Percentiles rank a stretch among this genome's conserved stretches.
Evolutionary conservation across 2,113 vertebrate species (phyloP).

Genomic region (Maccullochella peelii): DNA sequence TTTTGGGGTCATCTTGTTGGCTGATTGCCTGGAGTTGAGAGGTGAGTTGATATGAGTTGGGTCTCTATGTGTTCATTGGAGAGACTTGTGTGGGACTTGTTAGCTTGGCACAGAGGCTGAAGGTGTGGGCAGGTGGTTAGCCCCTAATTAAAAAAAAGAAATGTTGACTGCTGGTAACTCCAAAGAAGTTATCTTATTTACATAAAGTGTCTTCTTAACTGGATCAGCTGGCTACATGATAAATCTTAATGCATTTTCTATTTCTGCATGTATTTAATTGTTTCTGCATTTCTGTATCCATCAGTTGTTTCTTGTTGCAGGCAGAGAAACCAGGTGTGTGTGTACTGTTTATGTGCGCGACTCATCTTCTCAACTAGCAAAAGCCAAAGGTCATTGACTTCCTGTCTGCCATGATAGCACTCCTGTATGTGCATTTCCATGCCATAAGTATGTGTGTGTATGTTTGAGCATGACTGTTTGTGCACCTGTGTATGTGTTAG

Average conservation of each 20-base stretch:
- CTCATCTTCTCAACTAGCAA: constrained; percentile 7
- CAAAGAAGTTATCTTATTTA: not conserved
- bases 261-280: not conserved
- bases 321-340: not conserved
- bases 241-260: not conserved
- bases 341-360: not conserved
- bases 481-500: not conserved
- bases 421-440: not conserved
- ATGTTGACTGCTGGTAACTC: not conserved
- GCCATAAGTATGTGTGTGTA: not conserved
- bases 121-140: not conserved
- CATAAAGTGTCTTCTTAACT: not conserved
- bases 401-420: not conserved
- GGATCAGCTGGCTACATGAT: not conserved
- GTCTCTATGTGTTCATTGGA: not conserved
- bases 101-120: not conserved
- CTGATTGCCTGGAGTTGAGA: not conserved
- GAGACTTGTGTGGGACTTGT: not conserved
- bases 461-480: not conserved
- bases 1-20: not conserved
- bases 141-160: not conserved
- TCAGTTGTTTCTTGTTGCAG: not conserved
- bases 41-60: too few species aligned
- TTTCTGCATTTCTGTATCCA: not conserved
- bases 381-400: constrained; percentile 12